Evolutionary conservation across 92 coral and sea anemone species (phyloP).

Genomic region (Nematostella vectensis): DNA sequence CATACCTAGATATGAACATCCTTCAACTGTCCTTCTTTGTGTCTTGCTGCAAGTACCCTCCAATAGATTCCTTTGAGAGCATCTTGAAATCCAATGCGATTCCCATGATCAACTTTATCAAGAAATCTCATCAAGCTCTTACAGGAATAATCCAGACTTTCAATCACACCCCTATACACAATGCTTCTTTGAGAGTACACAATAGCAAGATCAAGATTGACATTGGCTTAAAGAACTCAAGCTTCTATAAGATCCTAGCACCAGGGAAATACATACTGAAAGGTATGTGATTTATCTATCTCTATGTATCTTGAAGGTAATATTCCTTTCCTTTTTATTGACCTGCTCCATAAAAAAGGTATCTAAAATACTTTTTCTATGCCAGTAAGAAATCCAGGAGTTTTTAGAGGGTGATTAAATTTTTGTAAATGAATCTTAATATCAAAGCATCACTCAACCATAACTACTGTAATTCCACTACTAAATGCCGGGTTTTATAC

Average conservation of each 20-base stretch:
- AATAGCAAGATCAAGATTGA: constrained; percentile 33
- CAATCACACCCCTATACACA: constrained; percentile 42
- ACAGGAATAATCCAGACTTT: constrained; percentile 56
- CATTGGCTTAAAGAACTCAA: constrained; percentile 42
- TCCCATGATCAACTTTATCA: constrained; percentile 60
- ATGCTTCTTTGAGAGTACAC: constrained; percentile 42
- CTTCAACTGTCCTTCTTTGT: constrained; percentile 72
- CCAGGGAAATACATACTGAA: constrained; percentile 80
- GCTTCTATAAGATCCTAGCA: constrained; percentile 66
- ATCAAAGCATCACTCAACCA: too few species aligned
- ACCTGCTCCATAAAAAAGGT: too few species aligned
- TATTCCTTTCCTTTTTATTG: too few species aligned
- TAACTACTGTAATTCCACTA: too few species aligned
- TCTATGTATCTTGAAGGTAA: too few species aligned
- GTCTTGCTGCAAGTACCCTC: constrained; percentile 84
- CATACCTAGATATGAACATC: constrained; percentile 49
- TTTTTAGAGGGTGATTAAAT: too few species aligned
- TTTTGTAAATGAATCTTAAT: too few species aligned
- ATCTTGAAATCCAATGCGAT: constrained; percentile 61
- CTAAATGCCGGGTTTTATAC: too few species aligned
- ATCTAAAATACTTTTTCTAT: too few species aligned
- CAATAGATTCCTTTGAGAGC: constrained; percentile 27
- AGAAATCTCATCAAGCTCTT: constrained; percentile 68
- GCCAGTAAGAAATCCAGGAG: too few species aligned
- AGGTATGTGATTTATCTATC: too few species aligned